A percentile compares a stretch with the other conserved stretches of the same genome.
Evolutionary conservation across 2,888 invertebrate genomes (phyloP).

Genomic region (Argynnis bischoffii): DNA sequence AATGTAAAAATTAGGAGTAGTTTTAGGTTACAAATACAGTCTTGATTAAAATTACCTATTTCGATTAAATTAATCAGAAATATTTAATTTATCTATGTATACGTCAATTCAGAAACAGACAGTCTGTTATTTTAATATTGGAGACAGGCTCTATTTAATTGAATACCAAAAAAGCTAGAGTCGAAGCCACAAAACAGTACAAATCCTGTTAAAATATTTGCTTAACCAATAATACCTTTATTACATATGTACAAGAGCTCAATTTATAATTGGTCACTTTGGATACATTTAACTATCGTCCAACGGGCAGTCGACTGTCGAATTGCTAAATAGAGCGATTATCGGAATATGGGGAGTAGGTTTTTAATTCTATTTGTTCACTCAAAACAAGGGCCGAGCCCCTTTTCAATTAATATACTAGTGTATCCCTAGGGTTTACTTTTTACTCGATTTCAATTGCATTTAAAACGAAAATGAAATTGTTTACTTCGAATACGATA

Average conservation of each 20-base stretch:
- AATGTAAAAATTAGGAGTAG: too few relatives aligned
- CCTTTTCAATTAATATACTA: conserved; percentile 72
- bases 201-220: conserved; percentile 11
- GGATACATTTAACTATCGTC: conserved; percentile 32
- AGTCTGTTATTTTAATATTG: conserved; percentile 7
- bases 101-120: background rate
- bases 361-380: conserved; percentile 75
- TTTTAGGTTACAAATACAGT: too few relatives aligned
- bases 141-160: conserved; percentile 16
- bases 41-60: too few relatives aligned
- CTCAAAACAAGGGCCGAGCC: conserved; percentile 69
- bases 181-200: conserved; percentile 19
- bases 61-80: background rate
- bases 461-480: conserved; percentile 52
- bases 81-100: background rate
- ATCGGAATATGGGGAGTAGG: conserved; percentile 58
- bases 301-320: conserved; percentile 42
- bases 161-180: conserved; percentile 20
- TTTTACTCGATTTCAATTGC: conserved; percentile 59
- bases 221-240: conserved; percentile 7
- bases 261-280: background rate
- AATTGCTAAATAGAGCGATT: conserved; percentile 68
- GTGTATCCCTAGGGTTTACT: conserved; percentile 51
- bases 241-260: background rate
- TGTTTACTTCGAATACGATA: conserved; percentile 34